These are phyloP conservation scores for Pedionomus torquatus DNA, from an alignment of 2,113 vertebrate species.

Conservation along the genomic window DNA sequence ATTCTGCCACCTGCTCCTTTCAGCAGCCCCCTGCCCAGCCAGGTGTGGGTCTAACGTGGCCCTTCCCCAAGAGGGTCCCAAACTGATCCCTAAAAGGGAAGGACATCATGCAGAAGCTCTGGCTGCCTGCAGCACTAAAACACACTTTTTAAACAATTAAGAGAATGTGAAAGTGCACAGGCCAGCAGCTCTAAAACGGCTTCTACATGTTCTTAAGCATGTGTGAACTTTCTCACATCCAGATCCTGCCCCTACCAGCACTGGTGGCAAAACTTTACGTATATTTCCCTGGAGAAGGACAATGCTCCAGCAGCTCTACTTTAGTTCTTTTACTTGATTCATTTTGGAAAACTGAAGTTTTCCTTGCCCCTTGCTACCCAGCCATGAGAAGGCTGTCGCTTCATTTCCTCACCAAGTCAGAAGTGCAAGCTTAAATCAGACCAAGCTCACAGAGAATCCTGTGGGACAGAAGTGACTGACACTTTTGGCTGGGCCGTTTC, in stretches of 20 bases:
- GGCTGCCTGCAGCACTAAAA: neutral
- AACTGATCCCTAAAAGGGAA: neutral
- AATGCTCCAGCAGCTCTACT: neutral
- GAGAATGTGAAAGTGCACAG: neutral
- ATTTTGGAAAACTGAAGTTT: neutral
- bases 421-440: neutral
- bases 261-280: neutral
- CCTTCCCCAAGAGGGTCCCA: neutral
- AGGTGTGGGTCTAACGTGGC: neutral
- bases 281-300: neutral
- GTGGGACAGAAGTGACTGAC: neutral
- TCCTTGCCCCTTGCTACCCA: neutral
- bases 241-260: neutral
- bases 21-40: neutral
- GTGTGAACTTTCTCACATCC: neutral
- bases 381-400: neutral
- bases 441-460: neutral
- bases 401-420: neutral
- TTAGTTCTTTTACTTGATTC: neutral
- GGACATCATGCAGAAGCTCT: neutral
- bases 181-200: neutral
- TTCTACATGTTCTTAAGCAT: neutral
- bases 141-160: rapidly evolving
- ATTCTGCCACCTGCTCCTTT: neutral
- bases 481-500: neutral